Evolutionary conservation across 2,113 vertebrate genomes (phyloP).

Genomic region (Diphyllodes magnificus): DNA sequence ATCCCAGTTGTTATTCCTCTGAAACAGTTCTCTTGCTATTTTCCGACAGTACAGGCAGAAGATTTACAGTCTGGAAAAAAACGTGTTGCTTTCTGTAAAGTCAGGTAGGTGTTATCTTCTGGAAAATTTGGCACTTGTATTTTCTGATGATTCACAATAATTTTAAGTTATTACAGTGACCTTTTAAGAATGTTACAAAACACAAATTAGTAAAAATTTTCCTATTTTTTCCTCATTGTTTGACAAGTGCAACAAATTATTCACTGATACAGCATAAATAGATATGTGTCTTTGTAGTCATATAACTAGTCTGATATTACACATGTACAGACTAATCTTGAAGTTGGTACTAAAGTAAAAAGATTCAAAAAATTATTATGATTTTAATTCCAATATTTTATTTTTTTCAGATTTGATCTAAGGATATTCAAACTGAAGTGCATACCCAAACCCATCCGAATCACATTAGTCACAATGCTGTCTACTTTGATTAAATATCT

Average conservation of each 20-base stretch:
- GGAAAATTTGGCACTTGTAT: neutral
- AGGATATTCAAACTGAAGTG: neutral
- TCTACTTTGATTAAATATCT: neutral
- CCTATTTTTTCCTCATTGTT: neutral
- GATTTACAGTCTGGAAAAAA: neutral
- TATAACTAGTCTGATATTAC: neutral
- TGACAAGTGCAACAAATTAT: neutral
- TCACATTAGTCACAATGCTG: neutral
- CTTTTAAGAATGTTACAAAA: neutral
- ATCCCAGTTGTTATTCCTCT: neutral
- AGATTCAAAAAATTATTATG: neutral
- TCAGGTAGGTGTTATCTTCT: neutral
- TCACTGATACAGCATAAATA: neutral
- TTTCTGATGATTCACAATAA: neutral
- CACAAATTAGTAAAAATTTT: neutral
- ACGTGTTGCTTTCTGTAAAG: neutral
- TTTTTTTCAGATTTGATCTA: neutral
- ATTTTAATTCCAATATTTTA: neutral
- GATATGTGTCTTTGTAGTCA: neutral
- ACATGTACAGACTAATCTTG: neutral
- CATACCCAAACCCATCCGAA: neutral
- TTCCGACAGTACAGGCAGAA: neutral
- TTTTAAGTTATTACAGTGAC: neutral
- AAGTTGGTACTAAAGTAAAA: neutral
- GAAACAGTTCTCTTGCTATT: neutral